These are phyloP conservation scores for Poecilobothrus nobilitatus DNA, from an alignment of 2,888 invertebrate species.

Conservation along the genomic window DNA sequence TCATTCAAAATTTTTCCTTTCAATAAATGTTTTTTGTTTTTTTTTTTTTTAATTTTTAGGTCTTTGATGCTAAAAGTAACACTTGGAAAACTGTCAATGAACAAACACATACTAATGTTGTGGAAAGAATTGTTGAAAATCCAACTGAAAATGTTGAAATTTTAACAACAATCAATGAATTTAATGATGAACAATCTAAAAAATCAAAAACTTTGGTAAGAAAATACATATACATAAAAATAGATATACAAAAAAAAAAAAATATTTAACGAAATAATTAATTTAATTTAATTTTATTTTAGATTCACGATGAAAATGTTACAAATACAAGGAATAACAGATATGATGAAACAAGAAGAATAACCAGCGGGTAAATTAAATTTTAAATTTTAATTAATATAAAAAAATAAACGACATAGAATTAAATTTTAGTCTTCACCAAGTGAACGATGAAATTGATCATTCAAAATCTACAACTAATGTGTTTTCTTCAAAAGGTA, in stretches of 20 bases:
- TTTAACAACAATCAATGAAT: constrained; percentile 36
- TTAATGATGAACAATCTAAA: constrained; percentile 33
- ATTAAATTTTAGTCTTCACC: background rate
- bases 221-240: no score
- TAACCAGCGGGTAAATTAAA: background rate
- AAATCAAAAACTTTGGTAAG: background rate
- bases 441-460: constrained; percentile 2
- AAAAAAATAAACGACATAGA: no score
- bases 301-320: constrained; percentile 39
- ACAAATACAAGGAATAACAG: background rate
- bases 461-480: constrained; percentile 5
- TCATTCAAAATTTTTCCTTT: no score
- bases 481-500: background rate
- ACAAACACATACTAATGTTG: constrained; percentile 43
- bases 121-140: constrained; percentile 43
- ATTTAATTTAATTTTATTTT: constrained; percentile 11
- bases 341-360: background rate
- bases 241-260: no score
- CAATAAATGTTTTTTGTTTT: background rate
- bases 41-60: constrained; percentile 26
- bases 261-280: no score
- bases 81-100: constrained; percentile 44
- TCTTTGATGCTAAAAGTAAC: constrained; percentile 44
- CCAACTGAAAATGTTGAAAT: constrained; percentile 38
- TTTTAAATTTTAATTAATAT: background rate